phyloP scores from a whole-genome alignment of 1,140 invertebrate species.

The Berghia stephanieae region DNA sequence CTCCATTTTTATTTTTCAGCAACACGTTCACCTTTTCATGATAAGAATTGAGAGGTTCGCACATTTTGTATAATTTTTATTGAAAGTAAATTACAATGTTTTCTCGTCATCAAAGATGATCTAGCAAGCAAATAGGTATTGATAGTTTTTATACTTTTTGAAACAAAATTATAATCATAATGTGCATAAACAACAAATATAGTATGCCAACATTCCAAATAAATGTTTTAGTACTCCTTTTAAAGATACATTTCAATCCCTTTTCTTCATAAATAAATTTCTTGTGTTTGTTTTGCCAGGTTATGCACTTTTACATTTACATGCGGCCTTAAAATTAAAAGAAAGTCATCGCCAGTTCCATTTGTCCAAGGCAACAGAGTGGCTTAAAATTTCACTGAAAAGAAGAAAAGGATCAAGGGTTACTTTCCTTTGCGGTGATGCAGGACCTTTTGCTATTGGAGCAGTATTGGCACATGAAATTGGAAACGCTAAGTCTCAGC shows the following conservation, averaged over 20 bases:
- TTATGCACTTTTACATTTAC: constrained; percentile 70
- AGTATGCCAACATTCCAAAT: too few species aligned
- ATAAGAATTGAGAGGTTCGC: too few species aligned
- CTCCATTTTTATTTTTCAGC: too few species aligned
- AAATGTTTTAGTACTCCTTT: too few species aligned
- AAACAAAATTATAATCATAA: too few species aligned
- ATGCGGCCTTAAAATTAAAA: constrained; percentile 63
- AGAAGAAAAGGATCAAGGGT: constrained; percentile 68
- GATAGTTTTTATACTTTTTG: too few species aligned
- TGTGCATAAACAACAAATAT: too few species aligned
- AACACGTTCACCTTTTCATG: too few species aligned
- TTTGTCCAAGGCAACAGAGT: constrained; percentile 67
- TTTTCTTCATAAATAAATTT: background rate
- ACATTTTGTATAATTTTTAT: too few species aligned
- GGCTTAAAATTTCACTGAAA: constrained; percentile 67
- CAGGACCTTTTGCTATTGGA: constrained; percentile 78
- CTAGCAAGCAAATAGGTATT: too few species aligned
- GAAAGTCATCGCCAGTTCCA: constrained; percentile 41
- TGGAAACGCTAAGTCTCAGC: constrained; percentile 43
- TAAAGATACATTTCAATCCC: background rate
- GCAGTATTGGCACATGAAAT: constrained; percentile 73
- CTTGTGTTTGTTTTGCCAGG: constrained; percentile 52
- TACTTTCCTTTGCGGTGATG: constrained; percentile 82
- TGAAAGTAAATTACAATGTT: too few species aligned
- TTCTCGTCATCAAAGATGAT: too few species aligned